Percentiles rank a stretch among this genome's conserved stretches.
Conservation (phyloP, 2,797 vertebrate genomes). For the Halcyon chelicuti region DNA sequence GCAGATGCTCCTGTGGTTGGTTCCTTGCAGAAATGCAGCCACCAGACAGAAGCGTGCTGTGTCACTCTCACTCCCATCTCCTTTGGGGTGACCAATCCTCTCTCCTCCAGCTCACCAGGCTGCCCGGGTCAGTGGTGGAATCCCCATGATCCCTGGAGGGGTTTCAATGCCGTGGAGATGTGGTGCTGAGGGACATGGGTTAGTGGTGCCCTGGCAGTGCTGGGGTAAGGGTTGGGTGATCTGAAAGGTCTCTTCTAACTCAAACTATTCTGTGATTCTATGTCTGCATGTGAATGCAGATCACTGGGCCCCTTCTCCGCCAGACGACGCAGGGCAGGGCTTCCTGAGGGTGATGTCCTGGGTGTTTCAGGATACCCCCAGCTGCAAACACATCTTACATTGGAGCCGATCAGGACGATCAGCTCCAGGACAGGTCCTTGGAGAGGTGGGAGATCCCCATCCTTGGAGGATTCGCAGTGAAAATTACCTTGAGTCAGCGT, state of each 20-base stretch:
- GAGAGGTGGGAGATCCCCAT: neutral
- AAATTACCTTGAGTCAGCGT: neutral
- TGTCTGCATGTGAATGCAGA: neutral
- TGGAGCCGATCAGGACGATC: too few species aligned
- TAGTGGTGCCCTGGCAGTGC: neutral
- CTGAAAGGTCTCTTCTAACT: neutral
- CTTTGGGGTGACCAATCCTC: too few species aligned
- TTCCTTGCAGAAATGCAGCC: neutral
- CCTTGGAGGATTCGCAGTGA: neutral
- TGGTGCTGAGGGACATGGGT: neutral
- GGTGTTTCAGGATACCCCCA: neutral
- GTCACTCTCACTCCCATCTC: neutral
- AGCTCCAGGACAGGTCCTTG: neutral
- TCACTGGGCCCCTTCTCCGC: neutral
- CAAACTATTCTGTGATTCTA: neutral
- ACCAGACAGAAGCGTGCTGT: neutral
- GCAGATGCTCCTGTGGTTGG: rapidly evolving
- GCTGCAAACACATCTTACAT: neutral
- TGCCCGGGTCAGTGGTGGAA: neutral
- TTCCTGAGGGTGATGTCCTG: rapidly evolving
- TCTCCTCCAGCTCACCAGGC: neutral
- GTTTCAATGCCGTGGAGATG: neutral
- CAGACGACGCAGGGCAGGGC: neutral
- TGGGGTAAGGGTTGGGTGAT: neutral
- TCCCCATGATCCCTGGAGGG: neutral